These are phyloP conservation scores for Drosophila rellima DNA, from an alignment of 2,888 invertebrate genomes.

Conservation along the genomic window DNA sequence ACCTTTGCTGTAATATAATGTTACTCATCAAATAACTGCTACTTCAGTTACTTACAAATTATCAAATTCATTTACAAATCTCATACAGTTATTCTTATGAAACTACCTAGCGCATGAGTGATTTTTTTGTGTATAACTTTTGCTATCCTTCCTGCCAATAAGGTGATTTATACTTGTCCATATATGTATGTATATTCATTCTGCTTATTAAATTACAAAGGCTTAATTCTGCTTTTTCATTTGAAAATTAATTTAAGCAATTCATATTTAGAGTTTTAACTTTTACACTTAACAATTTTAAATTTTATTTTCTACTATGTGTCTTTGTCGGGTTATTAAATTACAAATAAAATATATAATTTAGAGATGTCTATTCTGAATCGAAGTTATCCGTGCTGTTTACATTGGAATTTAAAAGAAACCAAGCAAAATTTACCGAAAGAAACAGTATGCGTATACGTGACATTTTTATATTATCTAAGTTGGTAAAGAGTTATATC, in stretches of 20 bases:
- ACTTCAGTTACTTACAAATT: conserved; percentile 9
- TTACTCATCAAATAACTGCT: not conserved
- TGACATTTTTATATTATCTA: not conserved
- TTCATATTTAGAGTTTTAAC: too few species aligned
- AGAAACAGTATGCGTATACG: not conserved
- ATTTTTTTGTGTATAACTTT: not conserved
- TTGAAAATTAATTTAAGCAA: not conserved
- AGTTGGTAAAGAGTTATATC: not conserved
- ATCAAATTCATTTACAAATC: conserved; percentile 1
- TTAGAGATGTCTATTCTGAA: too few species aligned
- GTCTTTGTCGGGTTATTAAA: too few species aligned
- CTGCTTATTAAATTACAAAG: not conserved
- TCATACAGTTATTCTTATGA: not conserved
- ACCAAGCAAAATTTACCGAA: too few species aligned
- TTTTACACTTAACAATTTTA: too few species aligned
- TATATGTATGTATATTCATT: too few species aligned
- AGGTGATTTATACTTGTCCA: too few species aligned
- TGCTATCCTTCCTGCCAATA: not conserved
- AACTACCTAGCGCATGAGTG: conserved; percentile 11
- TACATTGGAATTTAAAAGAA: too few species aligned
- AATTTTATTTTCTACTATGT: too few species aligned
- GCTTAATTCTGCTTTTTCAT: too few species aligned
- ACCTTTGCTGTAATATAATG: not conserved
- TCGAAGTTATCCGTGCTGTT: too few species aligned
- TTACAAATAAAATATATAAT: too few species aligned